Base-by-base conservation (phyloP, 2,888 invertebrate genomes). In the Heliconius cydno region DNA sequence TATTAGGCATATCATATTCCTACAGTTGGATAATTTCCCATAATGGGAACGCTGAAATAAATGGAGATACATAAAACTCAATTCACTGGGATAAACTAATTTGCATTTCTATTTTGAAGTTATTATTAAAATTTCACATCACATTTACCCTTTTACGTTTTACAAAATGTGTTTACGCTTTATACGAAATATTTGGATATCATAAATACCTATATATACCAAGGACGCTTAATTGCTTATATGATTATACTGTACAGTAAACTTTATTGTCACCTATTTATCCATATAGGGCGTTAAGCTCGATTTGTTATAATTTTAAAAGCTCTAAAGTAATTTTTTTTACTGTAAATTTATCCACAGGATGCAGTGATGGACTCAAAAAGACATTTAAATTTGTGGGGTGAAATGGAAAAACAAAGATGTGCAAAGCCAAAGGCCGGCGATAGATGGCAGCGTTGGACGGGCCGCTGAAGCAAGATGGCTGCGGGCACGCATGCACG, bases 391-490 rank as follows among this genome's bases (percentile, higher is more conserved):
- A 67, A 38, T 60, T 63, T 60, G 13, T 52, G 65, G 57, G 68
- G 75, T 66, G 79, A 52, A 70, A 83, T 83, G 83, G 71, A 81
- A 81, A 79, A 76, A 52, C 78, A 66, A 66, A 76, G 79, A 76
- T 68, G 79, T 46, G 73, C 70, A 28, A 81, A 77, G 79, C 76
- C 82, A 77, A 90, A 86, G 85, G 90, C 90, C 70, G 87, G 87
- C 80, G 86, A 88, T 85, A 90, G 91, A 89, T 90, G 93, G 92
- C 92, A 92, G 91, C 90, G 90, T 83, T 85, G 90, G 87, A 85
- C 86, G 80, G 89, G 87, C 81, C 91, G 92, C 85, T 94, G 91
- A 94, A 84, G 79, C 87, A 93, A 89, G 82, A 94, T 94, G 94
- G 93, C 92, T 83, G 87, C 87, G 83, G 89, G 90, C 84, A 89